Evolutionary conservation across 1,140 invertebrate genomes (phyloP), one percentile per base, ranked within the genome.

Genomic region (Solenopsis invicta): DNA sequence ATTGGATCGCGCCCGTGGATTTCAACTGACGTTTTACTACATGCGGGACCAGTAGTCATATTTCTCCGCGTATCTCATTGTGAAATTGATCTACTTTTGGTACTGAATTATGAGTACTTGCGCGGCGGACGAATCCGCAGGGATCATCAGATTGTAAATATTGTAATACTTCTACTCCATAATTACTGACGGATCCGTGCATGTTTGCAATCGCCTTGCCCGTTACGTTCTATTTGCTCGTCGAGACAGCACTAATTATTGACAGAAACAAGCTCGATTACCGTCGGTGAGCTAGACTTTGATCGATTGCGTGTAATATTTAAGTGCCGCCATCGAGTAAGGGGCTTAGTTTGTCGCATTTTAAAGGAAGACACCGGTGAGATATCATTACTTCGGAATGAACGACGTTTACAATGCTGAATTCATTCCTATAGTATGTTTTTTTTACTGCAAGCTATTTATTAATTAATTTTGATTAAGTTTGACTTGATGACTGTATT

Each of bases 291-390:
- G 13, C n/a, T 34, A 37, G 80, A 84, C 41, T 59, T 84, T 84
- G 80, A 74, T 84, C 80, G 54, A 84, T 50, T 61, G 69, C 56
- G 13, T 75, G 34, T 62, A 75, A 84, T 84, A 84, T 84, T 84
- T 84, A 84, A 50, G 45, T 24, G n/a, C 37, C 29, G 50, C 37
- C 21, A n/a, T 61, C 45, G 54, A 74, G 54, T 18, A 48, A 56
- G 18, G 37, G 4, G 13, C 18, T 82, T 59, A 81, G 10, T 37
- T 56, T 29, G 21, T 54, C 56, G 52, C 34, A 81, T 72, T 82
- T 81, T 72, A n/a, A 24, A 69, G 9, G 5, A 1, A 54, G 12
- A 16, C 2, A 2, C 16, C 29, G 48, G n/a, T 8, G 48, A 29
- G 37, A 21, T 10, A 8, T 59, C 13, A 34, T 0, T 29, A 41